Evolutionary conservation across 2,797 vertebrate species (phyloP).

Genomic region (Myiotriccus ornatus): DNA sequence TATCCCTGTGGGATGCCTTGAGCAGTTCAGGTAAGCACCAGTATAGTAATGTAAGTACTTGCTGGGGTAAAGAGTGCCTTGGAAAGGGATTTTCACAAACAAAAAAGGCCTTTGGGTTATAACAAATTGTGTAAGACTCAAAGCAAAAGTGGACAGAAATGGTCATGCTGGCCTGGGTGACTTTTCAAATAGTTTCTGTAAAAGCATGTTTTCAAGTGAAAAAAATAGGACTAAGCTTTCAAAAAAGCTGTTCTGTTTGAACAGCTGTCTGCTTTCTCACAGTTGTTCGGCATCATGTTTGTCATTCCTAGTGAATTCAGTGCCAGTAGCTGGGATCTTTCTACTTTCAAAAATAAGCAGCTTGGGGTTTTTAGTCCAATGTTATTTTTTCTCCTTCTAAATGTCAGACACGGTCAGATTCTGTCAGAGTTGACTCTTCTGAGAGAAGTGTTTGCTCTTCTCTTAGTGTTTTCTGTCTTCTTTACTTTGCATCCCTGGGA

Average conservation of each 20-base stretch:
- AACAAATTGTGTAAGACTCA: background rate
- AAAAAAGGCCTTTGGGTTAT: background rate
- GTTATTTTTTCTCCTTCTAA: background rate
- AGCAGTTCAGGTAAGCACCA: background rate
- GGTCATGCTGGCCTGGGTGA: background rate
- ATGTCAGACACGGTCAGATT: background rate
- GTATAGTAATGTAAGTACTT: background rate
- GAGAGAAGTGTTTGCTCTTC: background rate
- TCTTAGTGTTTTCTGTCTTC: background rate
- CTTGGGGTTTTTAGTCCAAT: background rate
- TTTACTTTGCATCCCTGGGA: background rate
- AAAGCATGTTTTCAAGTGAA: background rate
- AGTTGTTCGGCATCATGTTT: background rate
- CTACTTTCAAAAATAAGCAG: background rate
- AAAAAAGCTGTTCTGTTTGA: slow-evolving; percentile 4
- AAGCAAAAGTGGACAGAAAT: background rate
- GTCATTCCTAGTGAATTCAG: background rate
- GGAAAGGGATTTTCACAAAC: background rate
- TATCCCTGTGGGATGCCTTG: background rate
- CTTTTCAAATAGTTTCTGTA: background rate
- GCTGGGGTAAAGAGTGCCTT: background rate
- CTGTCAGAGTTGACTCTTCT: background rate
- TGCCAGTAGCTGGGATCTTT: background rate
- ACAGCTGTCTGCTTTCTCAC: slow-evolving; percentile 31
- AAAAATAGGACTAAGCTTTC: background rate